These are phyloP conservation scores for Myrmophylax atrothorax DNA, from an alignment of 2,113 vertebrate genomes.

Conservation along the genomic window DNA sequence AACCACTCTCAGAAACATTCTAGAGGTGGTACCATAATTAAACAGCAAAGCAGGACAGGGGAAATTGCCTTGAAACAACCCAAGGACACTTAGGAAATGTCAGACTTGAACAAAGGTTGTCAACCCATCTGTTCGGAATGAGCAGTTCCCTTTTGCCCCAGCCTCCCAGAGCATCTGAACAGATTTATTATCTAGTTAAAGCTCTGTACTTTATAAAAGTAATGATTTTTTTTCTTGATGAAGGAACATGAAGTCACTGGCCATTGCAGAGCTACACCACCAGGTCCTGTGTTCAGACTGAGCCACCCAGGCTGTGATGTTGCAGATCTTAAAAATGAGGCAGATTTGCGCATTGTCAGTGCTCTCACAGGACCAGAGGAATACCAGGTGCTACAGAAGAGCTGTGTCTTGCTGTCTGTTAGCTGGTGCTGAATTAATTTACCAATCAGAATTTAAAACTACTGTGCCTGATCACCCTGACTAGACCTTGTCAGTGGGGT, in stretches of 20 bases:
- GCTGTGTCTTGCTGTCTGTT: background rate
- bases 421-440: background rate
- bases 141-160: background rate
- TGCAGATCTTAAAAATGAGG: background rate
- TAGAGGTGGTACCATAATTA: background rate
- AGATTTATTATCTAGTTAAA: background rate
- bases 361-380: background rate
- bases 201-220: background rate
- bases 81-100: background rate
- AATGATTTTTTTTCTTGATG: background rate
- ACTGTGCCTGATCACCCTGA: background rate
- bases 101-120: background rate
- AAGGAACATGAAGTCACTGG: background rate
- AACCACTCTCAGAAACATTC: background rate
- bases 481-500: background rate
- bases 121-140: background rate
- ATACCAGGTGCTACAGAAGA: background rate
- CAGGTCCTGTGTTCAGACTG: rapidly evolving
- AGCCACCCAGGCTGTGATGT: background rate
- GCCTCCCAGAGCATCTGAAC: background rate
- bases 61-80: background rate
- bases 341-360: background rate
- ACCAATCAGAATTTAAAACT: background rate
- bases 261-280: background rate
- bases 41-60: background rate